Evolutionary conservation across 2,113 vertebrate genomes (phyloP).

Genomic region (Sprattus sprattus): DNA sequence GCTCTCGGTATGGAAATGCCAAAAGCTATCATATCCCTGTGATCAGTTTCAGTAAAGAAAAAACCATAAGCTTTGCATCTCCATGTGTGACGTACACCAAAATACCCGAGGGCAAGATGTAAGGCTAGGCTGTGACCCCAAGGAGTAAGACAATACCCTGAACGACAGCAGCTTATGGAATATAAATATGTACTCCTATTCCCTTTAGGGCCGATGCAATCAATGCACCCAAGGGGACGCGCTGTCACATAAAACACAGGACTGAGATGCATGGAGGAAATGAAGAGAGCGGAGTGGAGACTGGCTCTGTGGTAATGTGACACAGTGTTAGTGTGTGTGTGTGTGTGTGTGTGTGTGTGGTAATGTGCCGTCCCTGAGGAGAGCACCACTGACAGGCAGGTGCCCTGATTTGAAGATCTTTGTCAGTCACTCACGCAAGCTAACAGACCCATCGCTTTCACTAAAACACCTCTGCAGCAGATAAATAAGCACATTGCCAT

Average conservation of each 20-base stretch:
- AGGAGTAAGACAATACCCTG: slow-evolving; percentile 49
- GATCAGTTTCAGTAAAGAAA: not conserved
- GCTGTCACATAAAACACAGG: slow-evolving; percentile 58
- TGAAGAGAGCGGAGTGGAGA: slow-evolving; percentile 50
- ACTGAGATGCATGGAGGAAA: slow-evolving; percentile 46
- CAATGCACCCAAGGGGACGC: slow-evolving; percentile 53
- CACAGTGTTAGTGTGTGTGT: too few species aligned
- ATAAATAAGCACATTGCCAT: not conserved
- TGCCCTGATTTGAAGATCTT: slow-evolving; percentile 25
- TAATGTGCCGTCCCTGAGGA: slow-evolving; percentile 48
- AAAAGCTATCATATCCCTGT: not conserved
- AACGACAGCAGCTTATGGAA: slow-evolving; percentile 52
- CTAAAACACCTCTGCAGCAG: slow-evolving; percentile 6
- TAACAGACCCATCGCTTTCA: not conserved
- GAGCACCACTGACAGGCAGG: slow-evolving; percentile 23
- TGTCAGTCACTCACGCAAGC: slow-evolving; percentile 35
- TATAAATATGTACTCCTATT: slow-evolving; percentile 63
- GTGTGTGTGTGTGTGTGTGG: too few species aligned
- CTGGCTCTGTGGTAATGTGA: slow-evolving; percentile 42
- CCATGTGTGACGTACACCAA: not conserved
- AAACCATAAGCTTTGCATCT: not conserved
- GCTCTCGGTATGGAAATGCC: not conserved
- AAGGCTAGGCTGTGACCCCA: not conserved
- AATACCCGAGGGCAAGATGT: not conserved
- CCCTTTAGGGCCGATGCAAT: slow-evolving; percentile 61